Percentiles rank a stretch among this genome's conserved stretches.
Conservation (phyloP, 2,888 invertebrate genomes). For the Pedicia rivosa region DNA sequence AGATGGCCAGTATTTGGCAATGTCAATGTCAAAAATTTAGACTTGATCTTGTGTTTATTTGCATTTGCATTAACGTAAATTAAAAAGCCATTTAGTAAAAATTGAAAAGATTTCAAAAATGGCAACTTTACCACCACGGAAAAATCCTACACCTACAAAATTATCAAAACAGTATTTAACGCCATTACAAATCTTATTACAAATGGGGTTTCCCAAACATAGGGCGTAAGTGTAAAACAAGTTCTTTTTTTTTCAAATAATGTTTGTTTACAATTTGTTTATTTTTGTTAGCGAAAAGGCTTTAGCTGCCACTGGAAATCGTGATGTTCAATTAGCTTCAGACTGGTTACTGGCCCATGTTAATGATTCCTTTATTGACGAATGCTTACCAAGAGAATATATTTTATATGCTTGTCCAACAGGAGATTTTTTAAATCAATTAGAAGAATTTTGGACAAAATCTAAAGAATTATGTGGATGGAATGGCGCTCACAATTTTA, state of each 20-base stretch:
- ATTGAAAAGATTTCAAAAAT: conserved; percentile 32
- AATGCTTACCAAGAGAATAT: conserved; percentile 64
- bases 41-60: no score
- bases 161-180: conserved; percentile 56
- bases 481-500: conserved; percentile 83
- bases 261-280: no score
- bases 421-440: conserved; percentile 51
- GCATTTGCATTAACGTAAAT: no score
- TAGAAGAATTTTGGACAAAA: conserved; percentile 59
- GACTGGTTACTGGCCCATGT: conserved; percentile 86
- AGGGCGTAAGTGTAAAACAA: conserved; percentile 82
- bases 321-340: conserved; percentile 74
- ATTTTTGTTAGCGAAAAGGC: conserved; percentile 58
- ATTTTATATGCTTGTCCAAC: conserved; percentile 77
- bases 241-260: conserved; percentile 1
- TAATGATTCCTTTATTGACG: conserved; percentile 66
- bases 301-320: conserved; percentile 74
- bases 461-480: conserved; percentile 59
- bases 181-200: conserved; percentile 65
- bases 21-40: no score
- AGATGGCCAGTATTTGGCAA: no score
- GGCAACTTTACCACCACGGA: conserved; percentile 63
- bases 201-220: conserved; percentile 79
- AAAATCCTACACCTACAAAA: conserved; percentile 55
- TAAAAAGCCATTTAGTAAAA: no score